A percentile compares a stretch with the other conserved stretches of the same genome.
These are phyloP conservation scores for Metacarcinus magister DNA, from an alignment of 2,888 invertebrate genomes.

Conservation along the genomic window DNA sequence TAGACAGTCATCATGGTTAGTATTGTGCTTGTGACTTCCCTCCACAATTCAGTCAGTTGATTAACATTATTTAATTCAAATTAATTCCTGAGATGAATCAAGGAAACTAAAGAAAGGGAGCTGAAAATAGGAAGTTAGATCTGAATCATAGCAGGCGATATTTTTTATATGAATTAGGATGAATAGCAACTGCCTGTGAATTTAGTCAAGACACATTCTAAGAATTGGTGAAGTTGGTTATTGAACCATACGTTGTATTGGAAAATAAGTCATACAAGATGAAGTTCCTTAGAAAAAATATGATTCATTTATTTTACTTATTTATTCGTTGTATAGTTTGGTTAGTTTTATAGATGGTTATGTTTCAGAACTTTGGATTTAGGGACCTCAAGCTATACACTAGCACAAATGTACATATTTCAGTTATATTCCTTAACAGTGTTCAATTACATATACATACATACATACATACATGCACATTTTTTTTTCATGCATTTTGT, in stretches of 20 bases:
- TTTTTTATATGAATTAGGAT: slow-evolving; percentile 31
- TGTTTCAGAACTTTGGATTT: slow-evolving; percentile 45
- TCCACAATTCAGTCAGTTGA: background rate
- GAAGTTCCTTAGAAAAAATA: slow-evolving; percentile 4
- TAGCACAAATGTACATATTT: slow-evolving; percentile 56
- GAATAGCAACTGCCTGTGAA: background rate
- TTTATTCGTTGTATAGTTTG: slow-evolving; percentile 39
- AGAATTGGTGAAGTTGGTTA: background rate
- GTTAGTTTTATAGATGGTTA: background rate
- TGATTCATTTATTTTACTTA: background rate
- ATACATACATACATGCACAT: background rate
- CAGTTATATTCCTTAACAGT: slow-evolving; percentile 57
- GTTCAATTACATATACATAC: slow-evolving; percentile 39
- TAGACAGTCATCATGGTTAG: slow-evolving; percentile 63
- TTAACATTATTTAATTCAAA: background rate
- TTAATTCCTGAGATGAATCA: slow-evolving; percentile 1
- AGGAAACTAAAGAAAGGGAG: background rate
- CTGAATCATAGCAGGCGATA: slow-evolving; percentile 30
- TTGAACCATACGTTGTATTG: slow-evolving; percentile 11
- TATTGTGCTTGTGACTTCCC: slow-evolving; percentile 52
- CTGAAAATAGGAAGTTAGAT: slow-evolving; percentile 29
- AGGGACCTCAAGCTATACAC: slow-evolving; percentile 44
- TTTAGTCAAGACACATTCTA: slow-evolving; percentile 5
- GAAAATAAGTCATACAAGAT: background rate
- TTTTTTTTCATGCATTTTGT: slow-evolving; percentile 1